Base-by-base conservation (phyloP, 1,140 invertebrate species). In the Dinothrombium tinctorium region DNA sequence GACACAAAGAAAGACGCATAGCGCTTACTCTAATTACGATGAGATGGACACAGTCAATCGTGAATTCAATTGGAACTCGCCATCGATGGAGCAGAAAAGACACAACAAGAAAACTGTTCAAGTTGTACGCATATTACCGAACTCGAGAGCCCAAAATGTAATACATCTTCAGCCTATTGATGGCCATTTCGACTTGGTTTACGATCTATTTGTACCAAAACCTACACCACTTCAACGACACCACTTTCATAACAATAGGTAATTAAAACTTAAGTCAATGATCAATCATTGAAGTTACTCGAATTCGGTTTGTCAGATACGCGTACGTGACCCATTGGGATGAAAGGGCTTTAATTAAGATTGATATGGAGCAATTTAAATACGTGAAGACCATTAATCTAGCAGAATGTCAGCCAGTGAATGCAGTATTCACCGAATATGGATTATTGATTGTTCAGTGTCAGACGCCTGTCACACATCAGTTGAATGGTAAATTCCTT, bases 111-210 rank as follows among this genome's bases (percentile, higher is more conserved):
- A 77, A 57, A 79, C 75, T 2, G 65, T 80, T 38, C 50, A 64
- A 22, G 72, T 80, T 8, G 76, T 81, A 45, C 57, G 74, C 20
- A 77, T 54, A 74, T 73, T 29, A 69, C 69, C 12, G 69, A 77
- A n/a, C 22, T 14, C 32, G 1, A 22, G 23, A n/a, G 37, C 42
- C 14, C 75, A 79, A 52, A 71, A 74, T 51, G 71, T 73, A 0
- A 73, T 79, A 2, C 75, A 79, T 53, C 74, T 74, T 0, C 74
- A 78, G 53, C 74, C 76, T 2, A 72, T 79, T 23, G 73, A 76
- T 50, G 73, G 74, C 5, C 72, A 76, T 52, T 78, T 79, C 56
- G 75, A 78, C 59, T 60, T 76, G 38, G 74, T 79, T n/a, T 46
- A 43, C 23, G 28, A 46, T 43, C 19, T 46, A 7, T 46, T 46